phyloP scores from a whole-genome alignment of 2,888 invertebrate species.

The Poecilus cupreus region DNA sequence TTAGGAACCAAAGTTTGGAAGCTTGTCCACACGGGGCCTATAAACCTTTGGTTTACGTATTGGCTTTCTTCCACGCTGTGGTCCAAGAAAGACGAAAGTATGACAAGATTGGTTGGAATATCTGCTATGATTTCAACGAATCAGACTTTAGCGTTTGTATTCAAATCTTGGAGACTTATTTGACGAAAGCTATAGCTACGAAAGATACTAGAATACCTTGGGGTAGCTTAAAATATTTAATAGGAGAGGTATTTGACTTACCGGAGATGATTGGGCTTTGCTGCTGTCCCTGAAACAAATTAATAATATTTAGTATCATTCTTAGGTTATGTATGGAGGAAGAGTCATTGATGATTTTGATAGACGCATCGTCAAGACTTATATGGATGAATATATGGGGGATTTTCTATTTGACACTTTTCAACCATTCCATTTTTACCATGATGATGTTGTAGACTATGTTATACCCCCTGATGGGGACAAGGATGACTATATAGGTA shows the following conservation, averaged over 20 bases:
- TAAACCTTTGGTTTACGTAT: constrained; percentile 87
- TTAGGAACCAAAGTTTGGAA: constrained; percentile 83
- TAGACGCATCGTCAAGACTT: constrained; percentile 87
- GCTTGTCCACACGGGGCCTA: constrained; percentile 85
- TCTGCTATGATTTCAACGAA: constrained; percentile 94
- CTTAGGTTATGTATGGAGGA: constrained; percentile 94
- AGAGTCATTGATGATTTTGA: constrained; percentile 94
- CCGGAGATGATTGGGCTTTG: background rate
- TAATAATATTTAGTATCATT: background rate
- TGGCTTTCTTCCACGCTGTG: constrained; percentile 96
- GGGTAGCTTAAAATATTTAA: constrained; percentile 92
- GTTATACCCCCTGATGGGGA: constrained; percentile 82
- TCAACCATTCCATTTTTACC: constrained; percentile 93
- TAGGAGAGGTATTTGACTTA: constrained; percentile 84
- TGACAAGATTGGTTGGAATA: constrained; percentile 96
- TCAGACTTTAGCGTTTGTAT: constrained; percentile 93
- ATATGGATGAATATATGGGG: constrained; percentile 96
- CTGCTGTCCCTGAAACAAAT: background rate
- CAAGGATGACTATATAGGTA: constrained; percentile 84
- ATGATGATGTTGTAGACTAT: constrained; percentile 84
- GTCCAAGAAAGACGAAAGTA: constrained; percentile 94
- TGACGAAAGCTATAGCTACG: constrained; percentile 80
- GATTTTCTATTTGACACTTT: constrained; percentile 94
- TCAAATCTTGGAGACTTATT: constrained; percentile 88
- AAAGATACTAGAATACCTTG: constrained; percentile 85